Percentiles rank a stretch among this genome's conserved stretches.
Evolutionary conservation across 2,888 invertebrate species (phyloP).

Genomic region (Drosophila kanekoi): DNA sequence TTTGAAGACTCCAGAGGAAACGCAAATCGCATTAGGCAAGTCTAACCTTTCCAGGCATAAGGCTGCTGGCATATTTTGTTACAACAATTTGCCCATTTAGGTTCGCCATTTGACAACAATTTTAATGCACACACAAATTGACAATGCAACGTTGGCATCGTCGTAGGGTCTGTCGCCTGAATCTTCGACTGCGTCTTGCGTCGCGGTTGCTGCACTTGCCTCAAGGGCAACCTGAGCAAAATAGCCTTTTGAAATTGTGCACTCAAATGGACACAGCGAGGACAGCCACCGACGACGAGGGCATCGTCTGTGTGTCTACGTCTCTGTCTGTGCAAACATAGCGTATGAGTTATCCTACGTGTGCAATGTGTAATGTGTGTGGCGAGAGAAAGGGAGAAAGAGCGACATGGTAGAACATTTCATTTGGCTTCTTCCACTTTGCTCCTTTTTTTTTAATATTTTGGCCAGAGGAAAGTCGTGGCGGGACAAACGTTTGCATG

Average conservation of each 20-base stretch:
- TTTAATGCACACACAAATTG: constrained; percentile 56
- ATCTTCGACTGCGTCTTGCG: constrained; percentile 16
- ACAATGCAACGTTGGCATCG: constrained; percentile 53
- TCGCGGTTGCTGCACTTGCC: constrained; percentile 40
- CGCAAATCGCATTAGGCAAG: constrained; percentile 8
- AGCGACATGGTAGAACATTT: constrained; percentile 49
- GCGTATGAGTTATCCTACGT: constrained; percentile 58
- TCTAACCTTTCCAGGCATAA: constrained; percentile 17
- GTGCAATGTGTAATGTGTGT: constrained; percentile 13
- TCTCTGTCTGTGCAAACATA: constrained; percentile 46
- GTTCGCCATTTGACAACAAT: constrained; percentile 50
- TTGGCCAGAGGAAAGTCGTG: not conserved
- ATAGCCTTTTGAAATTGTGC: constrained; percentile 80
- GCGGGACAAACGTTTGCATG: constrained; percentile 72
- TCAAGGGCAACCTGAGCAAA: constrained; percentile 65
- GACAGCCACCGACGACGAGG: constrained; percentile 46
- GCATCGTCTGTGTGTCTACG: constrained; percentile 16
- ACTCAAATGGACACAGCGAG: constrained; percentile 76
- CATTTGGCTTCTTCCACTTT: constrained; percentile 48
- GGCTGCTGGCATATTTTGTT: constrained; percentile 36
- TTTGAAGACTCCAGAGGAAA: not conserved
- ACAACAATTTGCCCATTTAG: constrained; percentile 48
- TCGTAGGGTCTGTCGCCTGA: constrained; percentile 24
- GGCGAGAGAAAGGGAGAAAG: constrained; percentile 1
- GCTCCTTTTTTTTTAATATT: constrained; percentile 15